Percentiles rank a stretch among this genome's conserved stretches.
Conservation (phyloP, 1,140 invertebrate genomes). For the Pemphigus obesinymphae region DNA sequence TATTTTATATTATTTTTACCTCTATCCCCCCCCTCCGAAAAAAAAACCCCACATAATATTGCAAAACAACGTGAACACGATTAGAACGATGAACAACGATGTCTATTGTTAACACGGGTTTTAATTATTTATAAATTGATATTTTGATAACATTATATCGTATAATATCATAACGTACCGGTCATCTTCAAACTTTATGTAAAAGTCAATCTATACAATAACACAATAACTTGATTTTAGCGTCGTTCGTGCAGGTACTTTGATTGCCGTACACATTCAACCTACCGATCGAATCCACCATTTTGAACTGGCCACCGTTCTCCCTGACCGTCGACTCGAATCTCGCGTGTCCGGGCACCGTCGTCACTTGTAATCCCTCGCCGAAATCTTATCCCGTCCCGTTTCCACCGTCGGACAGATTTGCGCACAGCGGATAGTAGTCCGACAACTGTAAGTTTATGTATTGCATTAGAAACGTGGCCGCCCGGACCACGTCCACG, state of each 20-base stretch:
- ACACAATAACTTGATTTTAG: constrained; percentile 71
- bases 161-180: too few relatives aligned
- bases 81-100: too few relatives aligned
- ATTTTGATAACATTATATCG: too few relatives aligned
- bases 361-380: constrained; percentile 44
- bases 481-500: constrained; percentile 52
- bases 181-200: too few relatives aligned
- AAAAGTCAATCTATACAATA: constrained; percentile 56
- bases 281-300: constrained; percentile 43
- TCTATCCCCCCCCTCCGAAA: too few relatives aligned
- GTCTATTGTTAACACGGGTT: too few relatives aligned
- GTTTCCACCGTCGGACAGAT: constrained; percentile 56
- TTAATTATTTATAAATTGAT: too few relatives aligned
- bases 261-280: constrained; percentile 46
- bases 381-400: not conserved
- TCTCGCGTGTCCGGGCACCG: constrained; percentile 43
- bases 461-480: constrained; percentile 57
- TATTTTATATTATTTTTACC: too few relatives aligned
- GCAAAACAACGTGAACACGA: too few relatives aligned
- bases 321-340: constrained; percentile 45
- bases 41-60: too few relatives aligned
- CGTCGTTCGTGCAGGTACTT: constrained; percentile 55
- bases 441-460: constrained; percentile 60
- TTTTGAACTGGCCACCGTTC: not conserved
- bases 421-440: constrained; percentile 58